phyloP scores from a whole-genome alignment of 2,888 invertebrate species.

The Diarsia mendica region DNA sequence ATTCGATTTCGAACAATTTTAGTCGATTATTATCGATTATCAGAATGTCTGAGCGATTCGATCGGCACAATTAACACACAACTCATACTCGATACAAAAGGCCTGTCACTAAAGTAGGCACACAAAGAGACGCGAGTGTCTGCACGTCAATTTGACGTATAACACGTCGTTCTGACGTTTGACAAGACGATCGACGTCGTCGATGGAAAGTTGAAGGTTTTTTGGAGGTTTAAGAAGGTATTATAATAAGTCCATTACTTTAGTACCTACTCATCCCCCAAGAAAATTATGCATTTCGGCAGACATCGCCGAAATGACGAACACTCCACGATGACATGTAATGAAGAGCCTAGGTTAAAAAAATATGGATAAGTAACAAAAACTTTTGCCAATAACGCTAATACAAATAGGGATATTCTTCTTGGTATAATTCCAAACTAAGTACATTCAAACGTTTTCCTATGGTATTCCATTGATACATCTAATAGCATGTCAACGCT shows the following conservation, averaged over 20 bases:
- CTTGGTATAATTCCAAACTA: conserved; percentile 6
- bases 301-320: too few species aligned
- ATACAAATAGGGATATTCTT: too few species aligned
- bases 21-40: conserved; percentile 61
- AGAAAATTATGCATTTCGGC: background rate
- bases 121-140: conserved; percentile 62
- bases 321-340: background rate
- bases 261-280: background rate
- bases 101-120: conserved; percentile 58
- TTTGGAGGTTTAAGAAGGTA: conserved; percentile 14
- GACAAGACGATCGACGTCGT: conserved; percentile 22
- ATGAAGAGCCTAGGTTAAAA: background rate
- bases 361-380: too few species aligned
- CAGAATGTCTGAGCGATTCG: conserved; percentile 57
- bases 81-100: conserved; percentile 63
- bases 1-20: conserved; percentile 40
- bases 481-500: conserved; percentile 12
- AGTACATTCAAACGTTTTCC: conserved; percentile 15
- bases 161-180: conserved; percentile 54
- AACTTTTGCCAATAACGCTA: too few species aligned
- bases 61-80: conserved; percentile 60
- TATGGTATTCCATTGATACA: conserved; percentile 36
- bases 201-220: conserved; percentile 38
- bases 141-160: conserved; percentile 55
- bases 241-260: background rate